Percentiles rank a stretch among this genome's conserved stretches.
phyloP scores from a whole-genome alignment of 2,888 invertebrate species.

The Dynastes hyllus region DNA sequence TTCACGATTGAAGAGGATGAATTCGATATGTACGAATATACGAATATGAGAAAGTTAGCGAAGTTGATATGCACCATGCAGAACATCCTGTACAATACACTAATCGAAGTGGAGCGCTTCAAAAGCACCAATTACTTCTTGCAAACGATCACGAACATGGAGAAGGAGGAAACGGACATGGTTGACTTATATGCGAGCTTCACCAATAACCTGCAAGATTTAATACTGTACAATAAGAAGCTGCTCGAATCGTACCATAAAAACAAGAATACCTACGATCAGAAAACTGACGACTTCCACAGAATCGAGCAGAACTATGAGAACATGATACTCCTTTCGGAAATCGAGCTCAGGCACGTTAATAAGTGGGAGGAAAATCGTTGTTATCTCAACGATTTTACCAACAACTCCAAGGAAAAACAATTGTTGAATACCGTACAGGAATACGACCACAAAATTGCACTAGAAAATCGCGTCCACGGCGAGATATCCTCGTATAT shows the following conservation, averaged over 20 bases:
- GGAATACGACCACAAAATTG: slow-evolving; percentile 62
- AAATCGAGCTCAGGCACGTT: slow-evolving; percentile 58
- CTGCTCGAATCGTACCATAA: not conserved
- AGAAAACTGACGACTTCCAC: not conserved
- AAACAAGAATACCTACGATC: not conserved
- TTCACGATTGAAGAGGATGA: slow-evolving; percentile 10
- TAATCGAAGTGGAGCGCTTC: not conserved
- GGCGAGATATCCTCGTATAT: slow-evolving; percentile 65
- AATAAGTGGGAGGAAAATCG: slow-evolving; percentile 66
- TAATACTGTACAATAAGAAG: not conserved
- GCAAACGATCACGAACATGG: not conserved
- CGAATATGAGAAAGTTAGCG: slow-evolving; percentile 16
- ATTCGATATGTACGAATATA: slow-evolving; percentile 27
- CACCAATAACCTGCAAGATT: not conserved
- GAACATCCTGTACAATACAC: not conserved
- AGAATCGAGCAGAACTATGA: slow-evolving; percentile 14
- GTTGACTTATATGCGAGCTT: not conserved
- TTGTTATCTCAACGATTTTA: slow-evolving; percentile 65
- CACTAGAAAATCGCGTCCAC: slow-evolving; percentile 66
- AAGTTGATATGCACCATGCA: slow-evolving; percentile 24
- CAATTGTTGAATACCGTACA: slow-evolving; percentile 61
- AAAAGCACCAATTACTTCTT: not conserved
- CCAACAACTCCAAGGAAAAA: slow-evolving; percentile 61
- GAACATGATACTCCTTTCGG: slow-evolving; percentile 2
- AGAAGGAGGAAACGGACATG: slow-evolving; percentile 3